Percentiles rank a stretch among this genome's conserved stretches.
phyloP scores from a whole-genome alignment of 2,113 vertebrate species.

The Henicopernis longicauda region DNA sequence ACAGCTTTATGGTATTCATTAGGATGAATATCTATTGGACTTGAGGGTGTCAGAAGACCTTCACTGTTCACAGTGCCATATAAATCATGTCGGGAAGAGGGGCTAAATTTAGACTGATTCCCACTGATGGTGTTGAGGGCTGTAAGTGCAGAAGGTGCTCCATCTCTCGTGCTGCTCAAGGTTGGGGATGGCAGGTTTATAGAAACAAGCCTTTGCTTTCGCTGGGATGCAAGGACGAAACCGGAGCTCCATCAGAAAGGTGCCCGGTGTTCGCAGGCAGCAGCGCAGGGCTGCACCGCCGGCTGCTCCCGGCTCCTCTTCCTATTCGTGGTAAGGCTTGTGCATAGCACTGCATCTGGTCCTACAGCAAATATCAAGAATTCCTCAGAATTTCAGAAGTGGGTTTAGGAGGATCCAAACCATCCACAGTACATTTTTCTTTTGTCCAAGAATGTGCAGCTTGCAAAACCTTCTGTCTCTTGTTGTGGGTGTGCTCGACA shows the following conservation, averaged over 20 bases:
- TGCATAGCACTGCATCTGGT: too few relatives aligned
- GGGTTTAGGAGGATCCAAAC: neutral
- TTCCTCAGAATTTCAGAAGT: neutral
- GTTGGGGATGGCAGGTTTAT: neutral
- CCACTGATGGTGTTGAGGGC: neutral
- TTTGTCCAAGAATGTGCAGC: neutral
- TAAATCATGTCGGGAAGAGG: neutral
- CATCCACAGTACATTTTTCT: neutral
- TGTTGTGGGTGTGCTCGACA: neutral
- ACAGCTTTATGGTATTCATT: neutral
- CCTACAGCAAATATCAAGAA: neutral
- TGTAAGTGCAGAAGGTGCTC: neutral
- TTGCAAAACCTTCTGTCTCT: neutral
- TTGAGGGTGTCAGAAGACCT: neutral
- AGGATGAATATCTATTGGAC: neutral
- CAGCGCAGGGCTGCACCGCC: neutral
- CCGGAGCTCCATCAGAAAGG: fast-evolving
- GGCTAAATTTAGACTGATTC: neutral
- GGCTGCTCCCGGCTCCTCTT: neutral
- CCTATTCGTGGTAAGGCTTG: fast-evolving
- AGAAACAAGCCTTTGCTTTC: neutral
- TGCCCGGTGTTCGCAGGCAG: neutral
- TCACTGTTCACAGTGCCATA: neutral
- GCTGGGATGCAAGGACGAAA: neutral
- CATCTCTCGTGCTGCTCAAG: neutral